Evolutionary conservation across 2,797 vertebrate species (phyloP), one percentile per base, ranked within the genome.

Genomic region (Rallus crepitans): DNA sequence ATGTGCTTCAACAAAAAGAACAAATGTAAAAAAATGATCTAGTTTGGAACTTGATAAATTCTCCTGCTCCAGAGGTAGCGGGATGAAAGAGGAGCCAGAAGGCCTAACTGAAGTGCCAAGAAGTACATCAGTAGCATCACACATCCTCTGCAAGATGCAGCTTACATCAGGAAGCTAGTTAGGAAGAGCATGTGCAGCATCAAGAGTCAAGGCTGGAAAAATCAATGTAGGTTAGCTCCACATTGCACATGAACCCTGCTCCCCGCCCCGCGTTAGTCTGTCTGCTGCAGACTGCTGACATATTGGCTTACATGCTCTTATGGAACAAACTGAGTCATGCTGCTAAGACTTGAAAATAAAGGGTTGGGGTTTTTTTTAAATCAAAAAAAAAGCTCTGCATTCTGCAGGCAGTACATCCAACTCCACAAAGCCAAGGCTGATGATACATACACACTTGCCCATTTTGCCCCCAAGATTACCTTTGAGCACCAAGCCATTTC

Each of bases 41-140:
- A 3, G 64, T 80, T 85, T 85, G 94, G 95, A 89, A 90, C 86
- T 77, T 81, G 88, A 92, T 89, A 75, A 69, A 31, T 50, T 31
- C 64, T 33, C 82, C 90, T 28, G 70, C 63, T 91, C 42, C 1
- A 1, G 31, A 95, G 79, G 64, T 6, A 72, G 87, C 60, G 66
- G 85, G 91, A 82, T 68, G 66, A 47, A 61, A 17, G 25, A 56
- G 52, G 70, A 94, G 66, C 48, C 94, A 90, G 86, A n/a, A 90
- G 83, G 83, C 45, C 78, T 20, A 48, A 37, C 15, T 40, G 53
- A 65, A 93, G 90, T 81, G 86, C 90, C 94, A 92, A 65, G n/a
- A 65, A 15, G 81, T 3, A 19, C 30, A 84, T 28, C 24, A 9
- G 68, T 4, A 68, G 30, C 1, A 31, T 8, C 71, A n/a, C 77